These are phyloP conservation scores for Clamator glandarius DNA, from an alignment of 2,797 vertebrate genomes.

Conservation along the genomic window DNA sequence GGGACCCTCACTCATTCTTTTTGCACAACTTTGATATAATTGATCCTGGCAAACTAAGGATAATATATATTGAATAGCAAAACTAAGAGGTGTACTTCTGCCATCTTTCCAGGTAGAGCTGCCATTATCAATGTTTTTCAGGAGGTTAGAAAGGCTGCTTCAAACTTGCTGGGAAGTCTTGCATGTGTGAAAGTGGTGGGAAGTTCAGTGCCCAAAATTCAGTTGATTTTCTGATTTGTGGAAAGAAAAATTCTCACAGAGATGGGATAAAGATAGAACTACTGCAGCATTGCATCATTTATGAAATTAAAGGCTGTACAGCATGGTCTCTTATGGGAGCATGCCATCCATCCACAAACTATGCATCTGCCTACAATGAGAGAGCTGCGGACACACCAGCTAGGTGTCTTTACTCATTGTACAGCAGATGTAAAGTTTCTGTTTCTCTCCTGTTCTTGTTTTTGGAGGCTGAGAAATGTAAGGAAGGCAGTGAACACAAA, in stretches of 20 bases:
- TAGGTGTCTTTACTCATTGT: not conserved
- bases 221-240: not conserved
- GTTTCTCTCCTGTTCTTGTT: not conserved
- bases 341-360: too few relatives aligned
- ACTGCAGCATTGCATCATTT: not conserved
- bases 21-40: not conserved
- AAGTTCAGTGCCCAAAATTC: not conserved
- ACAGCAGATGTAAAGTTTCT: not conserved
- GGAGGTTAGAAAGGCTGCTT: not conserved
- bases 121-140: not conserved
- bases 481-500: not conserved
- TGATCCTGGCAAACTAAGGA: not conserved
- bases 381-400: not conserved
- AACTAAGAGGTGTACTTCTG: not conserved
- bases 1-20: not conserved
- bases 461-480: not conserved
- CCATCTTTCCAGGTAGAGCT: not conserved
- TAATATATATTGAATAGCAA: not conserved
- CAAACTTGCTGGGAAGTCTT: not conserved
- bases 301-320: not conserved
- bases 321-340: not conserved
- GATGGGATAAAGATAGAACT: not conserved
- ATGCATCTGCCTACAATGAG: not conserved
- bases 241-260: not conserved
- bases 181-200: not conserved